These are phyloP conservation scores for Semaprochilodus insignis DNA, from an alignment of 2,797 vertebrate genomes.

Conservation along the genomic window DNA sequence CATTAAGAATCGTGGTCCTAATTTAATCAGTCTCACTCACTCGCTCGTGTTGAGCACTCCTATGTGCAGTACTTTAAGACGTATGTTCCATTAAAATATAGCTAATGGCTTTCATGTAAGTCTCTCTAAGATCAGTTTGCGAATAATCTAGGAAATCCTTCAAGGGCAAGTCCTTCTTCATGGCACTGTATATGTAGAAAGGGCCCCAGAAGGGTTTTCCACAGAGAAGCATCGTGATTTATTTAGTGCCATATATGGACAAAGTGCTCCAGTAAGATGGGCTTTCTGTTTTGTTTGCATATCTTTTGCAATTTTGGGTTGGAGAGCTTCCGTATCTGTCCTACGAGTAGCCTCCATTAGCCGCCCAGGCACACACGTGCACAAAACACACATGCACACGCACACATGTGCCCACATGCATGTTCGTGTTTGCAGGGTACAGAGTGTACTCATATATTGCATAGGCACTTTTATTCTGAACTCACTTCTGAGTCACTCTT, in stretches of 20 bases:
- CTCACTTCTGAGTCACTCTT: conserved; percentile 56
- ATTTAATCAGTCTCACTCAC: no score
- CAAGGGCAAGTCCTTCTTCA: not conserved
- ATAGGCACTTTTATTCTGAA: conserved; percentile 76
- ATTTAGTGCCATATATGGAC: conserved; percentile 40
- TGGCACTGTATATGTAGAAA: not conserved
- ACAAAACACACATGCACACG: not conserved
- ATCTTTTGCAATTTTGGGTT: conserved; percentile 17
- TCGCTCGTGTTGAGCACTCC: no score
- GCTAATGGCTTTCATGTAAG: no score
- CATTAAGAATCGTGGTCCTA: no score
- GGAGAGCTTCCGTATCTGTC: conserved; percentile 7
- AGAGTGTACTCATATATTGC: conserved; percentile 67
- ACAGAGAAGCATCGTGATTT: conserved; percentile 16
- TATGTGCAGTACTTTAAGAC: no score
- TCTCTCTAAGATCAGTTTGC: not conserved
- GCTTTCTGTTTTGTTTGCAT: conserved; percentile 27
- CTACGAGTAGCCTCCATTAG: conserved; percentile 40
- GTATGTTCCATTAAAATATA: no score
- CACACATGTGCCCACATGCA: conserved; percentile 28
- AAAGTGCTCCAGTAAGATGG: conserved; percentile 41
- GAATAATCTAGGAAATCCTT: not conserved
- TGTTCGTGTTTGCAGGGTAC: conserved; percentile 21
- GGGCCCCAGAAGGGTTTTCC: conserved; percentile 19
- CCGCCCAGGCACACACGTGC: conserved; percentile 1